Percentiles rank a stretch among this genome's conserved stretches.
Conservation (phyloP, 2,113 vertebrate species). For the Triplophysa dalaica region DNA sequence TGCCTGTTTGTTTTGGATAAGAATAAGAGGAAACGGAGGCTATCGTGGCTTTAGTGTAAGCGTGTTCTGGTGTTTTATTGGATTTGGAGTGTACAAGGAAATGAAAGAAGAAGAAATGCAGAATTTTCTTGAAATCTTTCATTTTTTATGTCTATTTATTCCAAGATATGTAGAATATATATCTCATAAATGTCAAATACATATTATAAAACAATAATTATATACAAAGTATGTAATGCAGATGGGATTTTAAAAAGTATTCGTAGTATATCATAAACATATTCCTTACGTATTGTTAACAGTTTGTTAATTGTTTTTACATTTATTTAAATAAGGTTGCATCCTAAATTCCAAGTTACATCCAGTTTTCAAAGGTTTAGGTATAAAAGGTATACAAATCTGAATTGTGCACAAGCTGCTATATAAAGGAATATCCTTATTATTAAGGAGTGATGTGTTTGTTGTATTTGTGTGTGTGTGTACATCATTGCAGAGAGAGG, state of each 20-base stretch:
- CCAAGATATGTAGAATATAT: no score
- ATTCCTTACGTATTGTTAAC: background rate
- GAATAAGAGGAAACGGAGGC: background rate
- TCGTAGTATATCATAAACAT: no score
- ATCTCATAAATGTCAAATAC: background rate
- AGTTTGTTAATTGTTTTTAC: no score
- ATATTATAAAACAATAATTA: no score
- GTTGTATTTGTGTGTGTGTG: background rate
- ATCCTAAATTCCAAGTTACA: background rate
- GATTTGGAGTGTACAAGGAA: background rate
- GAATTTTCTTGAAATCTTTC: no score
- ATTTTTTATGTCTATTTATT: background rate
- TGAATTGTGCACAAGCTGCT: background rate
- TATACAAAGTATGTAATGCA: no score
- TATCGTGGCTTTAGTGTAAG: background rate
- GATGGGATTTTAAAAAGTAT: no score
- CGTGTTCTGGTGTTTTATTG: background rate
- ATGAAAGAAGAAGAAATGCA: background rate
- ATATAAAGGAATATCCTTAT: background rate
- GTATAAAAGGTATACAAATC: background rate
- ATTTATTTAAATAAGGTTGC: no score
- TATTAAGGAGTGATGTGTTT: slow-evolving; percentile 8
- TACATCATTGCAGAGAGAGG: background rate
- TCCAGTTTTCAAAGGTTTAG: background rate
- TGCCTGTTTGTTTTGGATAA: slow-evolving; percentile 27